Base-by-base conservation (phyloP, 2,797 vertebrate species). In the Dipus sagitta region DNA sequence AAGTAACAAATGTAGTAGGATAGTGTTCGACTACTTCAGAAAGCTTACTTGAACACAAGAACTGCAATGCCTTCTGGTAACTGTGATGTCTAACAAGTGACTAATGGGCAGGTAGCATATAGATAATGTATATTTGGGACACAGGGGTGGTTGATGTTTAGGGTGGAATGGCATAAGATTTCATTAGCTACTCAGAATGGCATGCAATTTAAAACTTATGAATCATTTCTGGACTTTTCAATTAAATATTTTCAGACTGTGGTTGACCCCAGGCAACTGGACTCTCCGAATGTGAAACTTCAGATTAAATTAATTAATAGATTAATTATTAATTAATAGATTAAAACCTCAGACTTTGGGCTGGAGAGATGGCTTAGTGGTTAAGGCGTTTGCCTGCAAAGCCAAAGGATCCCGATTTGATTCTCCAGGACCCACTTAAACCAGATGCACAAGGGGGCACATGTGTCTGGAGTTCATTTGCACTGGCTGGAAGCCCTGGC, bases 161-260 rank as follows among this genome's bases (percentile, higher is more conserved):
- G 30, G 38, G 34, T 32, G 30, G 64, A 81, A 38, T 20, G 42
- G 15, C 58, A 11, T 60, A 79, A 64, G 21, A 64, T 62, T 71
- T 72, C 18, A n/a, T 38, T 21, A 42, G 21, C 4, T 24, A 28
- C 54, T 62, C 14, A 78, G 64, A 93, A 84, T 78, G 65, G 26
- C n/a, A 34, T 71, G n/a, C 58, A 64, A 8, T 65, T 78, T 89
- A 54, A 89, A 89, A 68, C 18, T 93, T 70, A 83, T 21, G 28
- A 1, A 47, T 74, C 71, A 65, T 32, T 64, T 70, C 72, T 78
- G 24, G 54, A 77, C 77, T 62, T 88, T n/a, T 58, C 74, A 34
- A 60, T 12, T 70, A 82, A 60, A 17, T 62, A 58, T 60, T 64
- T 93, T 79, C 67, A 38, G 42, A 26, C n/a, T 17, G 14, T 78